A percentile compares a stretch with the other conserved stretches of the same genome.
Conservation (phyloP, 2,113 vertebrate species). For the Phrynocephalus versicolor region DNA sequence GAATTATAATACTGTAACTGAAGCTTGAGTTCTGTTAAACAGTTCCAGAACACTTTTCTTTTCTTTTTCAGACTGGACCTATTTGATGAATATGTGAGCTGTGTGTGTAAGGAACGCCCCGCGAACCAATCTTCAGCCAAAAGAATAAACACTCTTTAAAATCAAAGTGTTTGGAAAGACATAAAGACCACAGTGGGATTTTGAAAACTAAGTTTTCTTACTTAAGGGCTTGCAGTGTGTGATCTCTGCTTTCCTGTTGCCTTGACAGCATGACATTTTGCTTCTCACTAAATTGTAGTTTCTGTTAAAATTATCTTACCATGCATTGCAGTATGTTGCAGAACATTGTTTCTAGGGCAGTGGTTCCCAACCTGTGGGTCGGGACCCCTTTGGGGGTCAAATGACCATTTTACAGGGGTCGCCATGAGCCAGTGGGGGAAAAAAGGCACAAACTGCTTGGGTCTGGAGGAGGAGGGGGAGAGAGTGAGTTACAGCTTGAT, state of each 20-base stretch:
- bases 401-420: too few species aligned
- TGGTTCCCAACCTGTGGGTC: too few species aligned
- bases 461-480: too few species aligned
- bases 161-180: background rate
- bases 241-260: background rate
- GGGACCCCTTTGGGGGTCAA: too few species aligned
- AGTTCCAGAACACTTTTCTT: background rate
- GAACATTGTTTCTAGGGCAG: too few species aligned
- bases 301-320: background rate
- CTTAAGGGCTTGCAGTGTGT: background rate
- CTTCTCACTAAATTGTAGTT: background rate
- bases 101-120: background rate
- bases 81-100: background rate
- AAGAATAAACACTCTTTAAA: constrained; percentile 7
- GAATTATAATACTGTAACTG: background rate
- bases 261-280: background rate
- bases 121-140: background rate
- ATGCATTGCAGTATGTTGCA: background rate
- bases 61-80: background rate
- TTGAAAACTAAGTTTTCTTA: background rate
- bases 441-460: too few species aligned
- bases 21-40: background rate
- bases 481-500: too few species aligned
- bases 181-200: background rate
- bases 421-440: too few species aligned